Evolutionary conservation across 2,888 invertebrate species (phyloP), one percentile per base, ranked within the genome.

Genomic region (Drosophila paranaensis): DNA sequence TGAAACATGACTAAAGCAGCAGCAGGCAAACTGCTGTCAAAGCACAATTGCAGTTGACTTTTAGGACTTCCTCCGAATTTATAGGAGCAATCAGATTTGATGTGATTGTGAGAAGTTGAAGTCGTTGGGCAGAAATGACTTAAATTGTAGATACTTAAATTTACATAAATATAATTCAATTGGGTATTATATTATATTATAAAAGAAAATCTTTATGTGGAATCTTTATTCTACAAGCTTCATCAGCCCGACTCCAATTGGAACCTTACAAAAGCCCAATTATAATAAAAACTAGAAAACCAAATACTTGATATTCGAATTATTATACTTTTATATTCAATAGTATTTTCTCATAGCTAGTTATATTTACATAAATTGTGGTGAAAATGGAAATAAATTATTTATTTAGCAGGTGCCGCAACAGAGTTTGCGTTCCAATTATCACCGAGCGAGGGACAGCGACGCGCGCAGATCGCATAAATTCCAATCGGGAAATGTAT

Each of bases 371-470:
- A 55, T 53, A 43, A 53, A 76, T 79, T 56, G 68, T 73, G 71
- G 60, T 61, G 54, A 42, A 63, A 71, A 72, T 73, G 75, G 67
- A 74, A 35, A 73, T 78, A 69, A 73, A 78, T 74, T 75, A 82
- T 75, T 78, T 86, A 82, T 88, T 82, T 81, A 83, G 74, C 89
- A 83, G 83, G 83, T 81, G 83, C 66, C 55, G 65, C 56, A 55
- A 71, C 65, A 30, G 58, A 55, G 75, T 66, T 75, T 74, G 79
- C 84, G 79, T 83, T 88, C 77, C 89, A 84, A 84, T 84, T 88
- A 88, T 80, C 80, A 77, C 73, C 48, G 39, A 39, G 5, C 14
- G 60, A 27, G 27, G 27, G 27, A 27, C 54, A 40, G 16, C n/a
- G 48, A 10, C 5, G 14, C 39, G 37, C 40, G 57, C 61, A 60